Base-by-base conservation (phyloP, 1,140 invertebrate species). In the Drosophila punjabiensis region DNA sequence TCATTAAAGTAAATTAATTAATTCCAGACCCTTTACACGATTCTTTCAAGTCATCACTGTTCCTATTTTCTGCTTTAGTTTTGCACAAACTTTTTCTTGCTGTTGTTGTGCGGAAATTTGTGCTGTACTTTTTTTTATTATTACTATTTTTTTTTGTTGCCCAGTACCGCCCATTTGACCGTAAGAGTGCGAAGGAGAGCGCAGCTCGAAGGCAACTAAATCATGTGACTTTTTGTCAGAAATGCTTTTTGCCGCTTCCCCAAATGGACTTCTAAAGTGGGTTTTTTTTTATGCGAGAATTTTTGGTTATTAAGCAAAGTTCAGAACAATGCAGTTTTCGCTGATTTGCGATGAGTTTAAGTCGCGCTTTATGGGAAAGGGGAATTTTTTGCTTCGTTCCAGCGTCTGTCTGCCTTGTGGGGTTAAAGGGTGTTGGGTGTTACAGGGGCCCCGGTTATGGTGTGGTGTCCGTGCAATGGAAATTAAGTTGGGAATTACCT, bases 151-250 rank as follows among this genome's bases (percentile, higher is more conserved):
- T 32, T 59, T 30, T 37, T 39, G n/a, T 63, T 64, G 32, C 56
- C 43, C 39, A 62, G 37, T 37, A 3, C n/a, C 20, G 64, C 30
- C 39, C 30, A 43, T 62, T 62, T 66, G 56, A 50, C 50, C 66
- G 48, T 28, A 61, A 67, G 48, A 68, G 63, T 60, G 63, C 9
- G 75, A 60, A 39, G 32, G 74, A 32, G 63, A 55, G 39, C 39
- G 35, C 41, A 18, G n/a, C 60, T 41, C 30, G 74, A 77, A 71
- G 79, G 69, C 73, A 89, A 80, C 81, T 81, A 84, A 88, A 89
- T 88, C 84, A 88, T 88, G 84, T 88, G 84, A 88, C 81, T 88
- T 81, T 88, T 88, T 88, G 67, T 39, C 43, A 43, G 48, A 75
- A 56, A 55, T 24, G 32, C 63, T 60, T 69, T 47, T 71, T 82